Base-by-base conservation (phyloP, 2,888 invertebrate species). In the Andrena dorsata region DNA sequence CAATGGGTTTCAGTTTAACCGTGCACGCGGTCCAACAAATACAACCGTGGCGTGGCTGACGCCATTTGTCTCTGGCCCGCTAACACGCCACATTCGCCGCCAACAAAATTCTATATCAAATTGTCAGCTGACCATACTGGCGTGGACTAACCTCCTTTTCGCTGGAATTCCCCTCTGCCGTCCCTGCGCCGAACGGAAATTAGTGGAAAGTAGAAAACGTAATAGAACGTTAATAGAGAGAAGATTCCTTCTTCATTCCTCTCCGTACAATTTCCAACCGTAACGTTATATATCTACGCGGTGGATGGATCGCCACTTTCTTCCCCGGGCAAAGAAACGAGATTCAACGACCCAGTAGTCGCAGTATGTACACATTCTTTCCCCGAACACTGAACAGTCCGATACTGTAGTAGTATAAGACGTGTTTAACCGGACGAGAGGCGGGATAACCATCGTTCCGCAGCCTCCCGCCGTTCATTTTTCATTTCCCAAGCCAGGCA, bases 1-100 rank as follows among this genome's bases (percentile, higher is more conserved):
- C 81, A 82, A 76, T 76, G 71, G 81, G 66, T 68, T 68, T 66
- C 75, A 56, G 81, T 80, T 70, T 63, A 56, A 35, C 49, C 65
- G 60, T 71, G 80, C 56, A 70, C 69, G 66, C 60, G 58, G 68
- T 69, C 64, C 69, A 68, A 71, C 82, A 81, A 82, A 82, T 81
- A 70, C 71, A 82, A 79, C 66, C 32, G 53, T 61, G 74, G 53
- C 53, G 20, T 10, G 51, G 32, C 41, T 5, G 16, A 41, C 10
- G 73, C 74, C 69, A 70, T 82, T 82, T 80, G 69, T 80, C 74
- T 74, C 53, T 30, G 6, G 1, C 28, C 32, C 2, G 72, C 32
- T 71, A 79, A 79, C 80, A 49, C n/a, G 56, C 26, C 65, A 60
- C 70, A 78, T 78, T 77, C 47, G 35, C 51, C 20, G 4, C 26